A percentile compares a stretch with the other conserved stretches of the same genome.
phyloP scores from a whole-genome alignment of 2,888 invertebrate species.

The Monopis laevigella region DNA sequence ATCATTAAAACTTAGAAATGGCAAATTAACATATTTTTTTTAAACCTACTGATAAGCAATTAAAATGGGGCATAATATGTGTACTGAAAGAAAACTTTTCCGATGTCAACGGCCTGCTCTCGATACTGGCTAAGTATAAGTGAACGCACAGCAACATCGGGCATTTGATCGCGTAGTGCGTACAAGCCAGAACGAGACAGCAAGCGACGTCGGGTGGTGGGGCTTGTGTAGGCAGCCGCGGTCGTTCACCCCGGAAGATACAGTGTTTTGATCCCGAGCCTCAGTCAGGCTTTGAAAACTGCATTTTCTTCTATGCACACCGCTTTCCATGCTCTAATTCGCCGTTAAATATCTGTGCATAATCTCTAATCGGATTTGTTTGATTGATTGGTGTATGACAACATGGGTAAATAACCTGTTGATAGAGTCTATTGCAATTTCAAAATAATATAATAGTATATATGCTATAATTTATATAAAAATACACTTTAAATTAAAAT shows the following conservation, averaged over 20 bases:
- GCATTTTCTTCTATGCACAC: constrained; percentile 62
- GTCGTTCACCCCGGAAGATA: constrained; percentile 66
- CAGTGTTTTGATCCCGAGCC: constrained; percentile 67
- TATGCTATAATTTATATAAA: no score
- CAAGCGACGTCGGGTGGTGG: constrained; percentile 23
- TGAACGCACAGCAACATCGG: constrained; percentile 50
- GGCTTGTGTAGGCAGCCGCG: constrained; percentile 35
- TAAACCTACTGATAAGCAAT: no score
- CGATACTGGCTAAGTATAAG: constrained; percentile 54
- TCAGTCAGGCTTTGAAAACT: constrained; percentile 53
- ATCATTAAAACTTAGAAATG: no score
- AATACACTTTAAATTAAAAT: no score
- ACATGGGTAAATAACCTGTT: no score
- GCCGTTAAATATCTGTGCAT: constrained; percentile 29
- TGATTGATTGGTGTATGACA: no score
- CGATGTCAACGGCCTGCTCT: constrained; percentile 57
- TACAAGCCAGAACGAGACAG: constrained; percentile 28
- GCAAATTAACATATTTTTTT: no score
- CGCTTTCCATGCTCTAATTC: constrained; percentile 63
- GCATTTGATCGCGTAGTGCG: constrained; percentile 46
- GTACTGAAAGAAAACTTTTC: constrained; percentile 38
- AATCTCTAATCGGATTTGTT: constrained; percentile 28
- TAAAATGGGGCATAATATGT: no score
- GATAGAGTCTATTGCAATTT: no score
- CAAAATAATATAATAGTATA: no score